Base-by-base conservation (phyloP, 2,113 vertebrate species). In the Hassar affinis region DNA sequence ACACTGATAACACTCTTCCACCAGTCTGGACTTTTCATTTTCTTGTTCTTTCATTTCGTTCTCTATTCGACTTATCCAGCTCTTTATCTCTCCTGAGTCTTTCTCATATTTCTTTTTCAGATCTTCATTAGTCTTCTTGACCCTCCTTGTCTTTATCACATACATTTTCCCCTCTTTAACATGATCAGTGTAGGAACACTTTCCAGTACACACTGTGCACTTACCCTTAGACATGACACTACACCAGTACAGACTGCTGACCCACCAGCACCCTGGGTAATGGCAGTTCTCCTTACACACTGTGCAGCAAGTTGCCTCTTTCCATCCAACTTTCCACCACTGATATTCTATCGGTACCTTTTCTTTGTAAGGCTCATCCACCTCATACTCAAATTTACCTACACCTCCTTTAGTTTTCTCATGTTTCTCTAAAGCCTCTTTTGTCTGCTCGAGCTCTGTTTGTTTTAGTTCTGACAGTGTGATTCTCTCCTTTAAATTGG, bases 201-300 rank as follows among this genome's bases (percentile, higher is more conserved):
- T 86, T 30, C 51, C 51, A 8, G 57, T 52, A 30, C 86, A 87
- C 27, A 71, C 45, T 64, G 78, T 84, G 38, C 86, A 84, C 9
- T 61, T 52, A 0, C 72, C 15, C 1, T 45, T 0, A 3, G 0
- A 30, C 75, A 87, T 85, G n/a, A 77, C 38, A 3, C 3, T 15
- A 2, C 79, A 82, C 76, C 17, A 22, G 0, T 5, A 51, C 4
- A 78, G 8, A 12, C 35, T 0, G 1, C 7, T 30, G 42, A 35
- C 10, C 76, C 57, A 66, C 51, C 68, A 80, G 51, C 78, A 87
- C 57, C 86, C 81, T 61, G 86, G 86, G 59, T 69, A 81, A n/a
- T 82, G 83, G 56, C 86, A 83, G 76, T 82, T 87, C 57, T 82
- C 62, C 79, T 87, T 5, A 82, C 79, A 87, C 18, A 54, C 17